Conservation (phyloP, 2,113 vertebrate genomes). For the Picathartes gymnocephalus region DNA sequence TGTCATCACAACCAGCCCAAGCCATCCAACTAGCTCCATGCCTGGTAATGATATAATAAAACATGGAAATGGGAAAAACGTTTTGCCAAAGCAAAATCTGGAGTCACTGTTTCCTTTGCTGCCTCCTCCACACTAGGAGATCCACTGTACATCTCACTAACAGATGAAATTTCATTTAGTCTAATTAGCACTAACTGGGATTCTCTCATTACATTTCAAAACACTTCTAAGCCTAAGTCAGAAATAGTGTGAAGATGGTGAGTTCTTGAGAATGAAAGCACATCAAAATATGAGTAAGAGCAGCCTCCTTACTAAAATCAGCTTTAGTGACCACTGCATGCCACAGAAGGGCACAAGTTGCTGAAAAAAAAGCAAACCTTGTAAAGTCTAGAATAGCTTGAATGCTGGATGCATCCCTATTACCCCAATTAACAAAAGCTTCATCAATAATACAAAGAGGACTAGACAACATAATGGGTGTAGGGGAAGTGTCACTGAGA, state of each 20-base stretch:
- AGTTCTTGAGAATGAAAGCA: not conserved
- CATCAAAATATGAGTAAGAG: not conserved
- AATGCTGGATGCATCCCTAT: not conserved
- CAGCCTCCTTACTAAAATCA: not conserved
- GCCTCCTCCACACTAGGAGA: not conserved
- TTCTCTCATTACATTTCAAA: not conserved
- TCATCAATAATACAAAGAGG: not conserved
- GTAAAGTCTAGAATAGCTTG: not conserved
- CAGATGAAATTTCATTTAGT: not conserved
- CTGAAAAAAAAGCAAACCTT: not conserved
- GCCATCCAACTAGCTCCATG: constrained; percentile 82
- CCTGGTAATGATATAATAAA: constrained; percentile 77
- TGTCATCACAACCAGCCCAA: constrained; percentile 93
- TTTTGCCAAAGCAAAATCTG: not conserved
- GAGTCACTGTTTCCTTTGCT: not conserved
- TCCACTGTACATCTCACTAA: not conserved
- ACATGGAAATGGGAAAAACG: not conserved
- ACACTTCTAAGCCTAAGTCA: not conserved
- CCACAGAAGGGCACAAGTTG: not conserved
- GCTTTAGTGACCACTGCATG: not conserved
- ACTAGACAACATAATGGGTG: not conserved
- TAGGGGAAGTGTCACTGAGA: not conserved
- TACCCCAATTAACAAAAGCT: not conserved
- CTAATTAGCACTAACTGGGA: not conserved
- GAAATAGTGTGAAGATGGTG: not conserved